phyloP scores from a whole-genome alignment of 2,888 invertebrate species.

The Dicycla oo region DNA sequence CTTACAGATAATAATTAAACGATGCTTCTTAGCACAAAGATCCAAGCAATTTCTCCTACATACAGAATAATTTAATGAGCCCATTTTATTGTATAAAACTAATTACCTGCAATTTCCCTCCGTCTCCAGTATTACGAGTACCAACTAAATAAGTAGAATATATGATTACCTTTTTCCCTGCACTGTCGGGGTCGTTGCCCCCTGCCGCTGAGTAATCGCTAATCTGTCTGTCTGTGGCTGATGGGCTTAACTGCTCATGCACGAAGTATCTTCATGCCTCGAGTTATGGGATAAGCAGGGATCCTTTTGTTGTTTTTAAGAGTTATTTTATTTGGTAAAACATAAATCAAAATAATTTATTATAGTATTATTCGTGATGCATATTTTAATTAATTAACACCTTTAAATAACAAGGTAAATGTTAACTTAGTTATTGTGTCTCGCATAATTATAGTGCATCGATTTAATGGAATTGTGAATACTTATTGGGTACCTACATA shows the following conservation, averaged over 20 bases:
- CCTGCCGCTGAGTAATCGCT: slow-evolving; percentile 66
- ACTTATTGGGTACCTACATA: background rate
- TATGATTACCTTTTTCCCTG: slow-evolving; percentile 39
- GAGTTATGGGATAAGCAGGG: background rate
- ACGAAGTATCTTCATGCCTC: slow-evolving; percentile 16
- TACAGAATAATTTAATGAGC: background rate
- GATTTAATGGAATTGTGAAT: background rate
- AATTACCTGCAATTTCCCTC: slow-evolving; percentile 32
- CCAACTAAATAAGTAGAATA: slow-evolving; percentile 17
- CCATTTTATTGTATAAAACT: slow-evolving; percentile 18
- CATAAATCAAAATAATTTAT: background rate
- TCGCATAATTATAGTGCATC: background rate
- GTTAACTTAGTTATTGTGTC: background rate
- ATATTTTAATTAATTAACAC: slow-evolving; percentile 6
- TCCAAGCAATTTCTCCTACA: background rate
- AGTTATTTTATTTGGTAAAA: background rate
- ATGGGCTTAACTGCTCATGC: slow-evolving; percentile 14
- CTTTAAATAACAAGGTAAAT: slow-evolving; percentile 7
- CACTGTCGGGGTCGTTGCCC: slow-evolving; percentile 54
- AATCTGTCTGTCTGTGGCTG: slow-evolving; percentile 63
- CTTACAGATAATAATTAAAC: no score
- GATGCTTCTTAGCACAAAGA: background rate
- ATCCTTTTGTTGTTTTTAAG: background rate
- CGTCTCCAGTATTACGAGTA: slow-evolving; percentile 13
- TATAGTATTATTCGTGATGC: background rate